phyloP scores from a whole-genome alignment of 2,888 invertebrate species.

The Tanytarsus gracilentus region DNA sequence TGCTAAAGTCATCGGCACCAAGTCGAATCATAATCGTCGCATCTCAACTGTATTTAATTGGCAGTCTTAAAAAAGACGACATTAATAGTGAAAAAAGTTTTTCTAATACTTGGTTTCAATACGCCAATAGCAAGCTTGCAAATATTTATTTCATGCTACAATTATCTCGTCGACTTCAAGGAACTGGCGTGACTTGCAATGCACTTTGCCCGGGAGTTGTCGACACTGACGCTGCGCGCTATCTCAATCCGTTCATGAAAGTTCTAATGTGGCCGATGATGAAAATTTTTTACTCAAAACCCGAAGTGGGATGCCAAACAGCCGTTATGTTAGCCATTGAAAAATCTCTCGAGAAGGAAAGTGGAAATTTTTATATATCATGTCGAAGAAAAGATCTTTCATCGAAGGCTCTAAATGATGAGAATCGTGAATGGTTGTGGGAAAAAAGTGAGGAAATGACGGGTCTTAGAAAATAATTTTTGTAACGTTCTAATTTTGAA shows the following conservation, averaged over 20 bases:
- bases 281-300: slow-evolving; percentile 36
- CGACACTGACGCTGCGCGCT: slow-evolving; percentile 60
- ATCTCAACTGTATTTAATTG: slow-evolving; percentile 54
- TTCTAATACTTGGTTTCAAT: slow-evolving; percentile 56
- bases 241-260: slow-evolving; percentile 39
- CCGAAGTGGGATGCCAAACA: slow-evolving; percentile 32
- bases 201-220: slow-evolving; percentile 73
- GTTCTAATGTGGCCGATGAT: slow-evolving; percentile 33
- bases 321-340: slow-evolving; percentile 31
- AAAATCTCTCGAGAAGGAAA: slow-evolving; percentile 29
- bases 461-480: not conserved
- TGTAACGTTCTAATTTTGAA: not conserved
- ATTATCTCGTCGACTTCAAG: slow-evolving; percentile 53
- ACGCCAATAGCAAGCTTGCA: slow-evolving; percentile 72
- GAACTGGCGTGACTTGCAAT: slow-evolving; percentile 64
- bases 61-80: slow-evolving; percentile 57
- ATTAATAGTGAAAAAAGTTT: slow-evolving; percentile 58
- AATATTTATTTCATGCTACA: slow-evolving; percentile 65
- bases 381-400: slow-evolving; percentile 30
- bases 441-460: slow-evolving; percentile 31
- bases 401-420: slow-evolving; percentile 23
- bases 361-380: slow-evolving; percentile 32
- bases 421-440: slow-evolving; percentile 32
- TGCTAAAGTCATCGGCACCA: slow-evolving; percentile 55
- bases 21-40: slow-evolving; percentile 66